These are phyloP conservation scores for Acanthornis magna DNA, from an alignment of 2,797 vertebrate species.

Conservation along the genomic window DNA sequence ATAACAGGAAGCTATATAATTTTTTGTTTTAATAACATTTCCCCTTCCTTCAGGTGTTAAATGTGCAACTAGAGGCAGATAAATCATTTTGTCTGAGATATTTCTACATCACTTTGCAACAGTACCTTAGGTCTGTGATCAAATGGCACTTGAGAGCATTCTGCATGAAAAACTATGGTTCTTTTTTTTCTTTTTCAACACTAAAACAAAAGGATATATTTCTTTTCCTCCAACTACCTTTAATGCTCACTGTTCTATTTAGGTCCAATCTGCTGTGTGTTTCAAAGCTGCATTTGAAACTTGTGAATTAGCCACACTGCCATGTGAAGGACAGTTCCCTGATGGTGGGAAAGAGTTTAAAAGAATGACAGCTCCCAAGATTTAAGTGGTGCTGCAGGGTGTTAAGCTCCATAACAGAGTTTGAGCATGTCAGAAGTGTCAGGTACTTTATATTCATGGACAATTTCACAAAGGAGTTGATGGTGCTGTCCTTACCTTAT, in stretches of 20 bases:
- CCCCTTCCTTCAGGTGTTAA: background rate
- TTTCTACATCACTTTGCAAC: background rate
- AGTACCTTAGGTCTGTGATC: background rate
- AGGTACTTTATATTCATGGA: constrained; percentile 14
- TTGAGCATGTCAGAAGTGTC: constrained; percentile 34
- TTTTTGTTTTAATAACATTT: background rate
- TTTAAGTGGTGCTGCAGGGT: constrained; percentile 39
- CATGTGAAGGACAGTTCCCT: background rate
- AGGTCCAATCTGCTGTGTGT: background rate
- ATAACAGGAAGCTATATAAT: background rate
- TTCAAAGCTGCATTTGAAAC: constrained; percentile 20
- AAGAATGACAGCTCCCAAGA: constrained; percentile 7
- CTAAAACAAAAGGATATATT: background rate
- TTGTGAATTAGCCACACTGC: background rate
- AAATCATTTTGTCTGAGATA: background rate
- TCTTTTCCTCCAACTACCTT: background rate
- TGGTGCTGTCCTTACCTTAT: background rate
- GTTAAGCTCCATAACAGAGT: constrained; percentile 3
- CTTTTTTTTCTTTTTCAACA: background rate
- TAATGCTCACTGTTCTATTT: background rate
- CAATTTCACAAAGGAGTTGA: constrained; percentile 26
- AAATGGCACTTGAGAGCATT: background rate
- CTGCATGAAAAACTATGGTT: background rate
- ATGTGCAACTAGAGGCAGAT: background rate
- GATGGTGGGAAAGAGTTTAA: constrained; percentile 22